These are phyloP conservation scores for Drosophila neutralis DNA, from an alignment of 2,888 invertebrate species.

Conservation along the genomic window DNA sequence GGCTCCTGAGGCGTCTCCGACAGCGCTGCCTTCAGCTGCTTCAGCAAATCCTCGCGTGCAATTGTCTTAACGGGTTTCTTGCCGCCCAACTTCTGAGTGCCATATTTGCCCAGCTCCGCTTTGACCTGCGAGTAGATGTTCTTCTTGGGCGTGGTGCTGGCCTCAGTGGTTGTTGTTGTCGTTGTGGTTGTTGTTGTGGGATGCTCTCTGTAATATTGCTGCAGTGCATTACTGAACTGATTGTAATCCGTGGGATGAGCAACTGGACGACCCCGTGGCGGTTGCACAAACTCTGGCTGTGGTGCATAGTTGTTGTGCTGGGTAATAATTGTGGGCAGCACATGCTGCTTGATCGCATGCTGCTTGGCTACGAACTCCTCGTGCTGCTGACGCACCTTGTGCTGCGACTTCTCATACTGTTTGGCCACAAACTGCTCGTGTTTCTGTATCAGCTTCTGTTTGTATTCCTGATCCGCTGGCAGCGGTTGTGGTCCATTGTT, in stretches of 20 bases:
- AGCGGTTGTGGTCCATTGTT: constrained; percentile 61
- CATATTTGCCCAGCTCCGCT: constrained; percentile 85
- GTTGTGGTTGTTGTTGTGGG: constrained; percentile 90
- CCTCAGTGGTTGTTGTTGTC: constrained; percentile 86
- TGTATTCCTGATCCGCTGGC: constrained; percentile 88
- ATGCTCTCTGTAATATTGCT: constrained; percentile 88
- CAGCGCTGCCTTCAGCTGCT: constrained; percentile 90
- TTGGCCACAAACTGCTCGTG: constrained; percentile 92
- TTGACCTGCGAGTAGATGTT: constrained; percentile 87
- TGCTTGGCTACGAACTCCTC: constrained; percentile 90
- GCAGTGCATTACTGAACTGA: constrained; percentile 88
- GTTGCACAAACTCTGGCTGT: constrained; percentile 78
- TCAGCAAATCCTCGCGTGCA: constrained; percentile 89
- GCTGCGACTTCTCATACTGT: constrained; percentile 91
- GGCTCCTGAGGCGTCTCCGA: constrained; percentile 89
- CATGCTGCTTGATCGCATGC: constrained; percentile 87
- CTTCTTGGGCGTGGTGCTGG: constrained; percentile 86
- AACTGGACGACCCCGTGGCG: constrained; percentile 83
- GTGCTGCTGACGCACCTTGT: constrained; percentile 90
- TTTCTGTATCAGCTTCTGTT: constrained; percentile 90
- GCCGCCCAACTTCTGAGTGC: constrained; percentile 64
- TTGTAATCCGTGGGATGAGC: constrained; percentile 87
- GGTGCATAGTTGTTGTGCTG: constrained; percentile 69
- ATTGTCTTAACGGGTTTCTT: constrained; percentile 86
- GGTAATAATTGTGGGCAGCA: constrained; percentile 83